phyloP scores from a whole-genome alignment of 2,797 vertebrate species.

The Coilia nasus region DNA sequence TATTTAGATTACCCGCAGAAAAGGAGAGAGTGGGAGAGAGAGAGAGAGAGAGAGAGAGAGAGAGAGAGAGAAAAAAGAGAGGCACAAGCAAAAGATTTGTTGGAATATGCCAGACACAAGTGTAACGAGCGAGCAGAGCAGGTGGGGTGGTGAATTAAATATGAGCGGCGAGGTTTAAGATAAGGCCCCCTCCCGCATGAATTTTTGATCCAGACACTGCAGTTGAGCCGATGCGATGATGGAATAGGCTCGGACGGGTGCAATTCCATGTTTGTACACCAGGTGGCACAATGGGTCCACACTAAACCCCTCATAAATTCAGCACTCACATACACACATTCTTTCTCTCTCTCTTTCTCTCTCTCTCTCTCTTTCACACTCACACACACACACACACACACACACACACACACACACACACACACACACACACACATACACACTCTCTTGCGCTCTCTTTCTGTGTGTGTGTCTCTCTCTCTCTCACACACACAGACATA shows the following conservation, averaged over 20 bases:
- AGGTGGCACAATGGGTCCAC: conserved; percentile 67
- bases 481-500: no score
- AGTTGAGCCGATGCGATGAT: conserved; percentile 29
- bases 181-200: conserved; percentile 44
- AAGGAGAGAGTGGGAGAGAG: neutral
- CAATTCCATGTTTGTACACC: conserved; percentile 53
- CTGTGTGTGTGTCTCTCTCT: no score
- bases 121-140: conserved; percentile 53
- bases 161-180: conserved; percentile 53
- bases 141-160: conserved; percentile 58
- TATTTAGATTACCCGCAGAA: conserved; percentile 52
- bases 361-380: neutral
- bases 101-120: conserved; percentile 51
- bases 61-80: neutral
- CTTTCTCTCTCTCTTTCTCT: neutral
- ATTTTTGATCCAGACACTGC: conserved; percentile 40
- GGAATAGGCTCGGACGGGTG: neutral
- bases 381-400: neutral
- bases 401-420: no score
- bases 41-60: no score
- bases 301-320: neutral
- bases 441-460: no score
- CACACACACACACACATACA: no score
- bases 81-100: conserved; percentile 54
- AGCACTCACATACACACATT: neutral